These are phyloP conservation scores for Regulus satrapa DNA, from an alignment of 2,113 vertebrate genomes.

Conservation along the genomic window DNA sequence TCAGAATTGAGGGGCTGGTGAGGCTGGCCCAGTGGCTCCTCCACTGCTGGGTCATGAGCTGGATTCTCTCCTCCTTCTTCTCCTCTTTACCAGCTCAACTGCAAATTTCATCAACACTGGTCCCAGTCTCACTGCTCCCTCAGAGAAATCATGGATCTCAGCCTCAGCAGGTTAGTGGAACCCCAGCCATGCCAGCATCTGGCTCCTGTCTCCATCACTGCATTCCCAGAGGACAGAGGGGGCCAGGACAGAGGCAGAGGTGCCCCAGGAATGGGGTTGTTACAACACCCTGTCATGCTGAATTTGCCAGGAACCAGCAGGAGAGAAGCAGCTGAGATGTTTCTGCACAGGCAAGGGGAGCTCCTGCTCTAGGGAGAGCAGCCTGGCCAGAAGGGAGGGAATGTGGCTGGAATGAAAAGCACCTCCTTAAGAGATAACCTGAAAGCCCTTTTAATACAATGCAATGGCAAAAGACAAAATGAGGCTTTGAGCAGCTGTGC, in stretches of 20 bases:
- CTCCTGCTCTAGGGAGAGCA: neutral
- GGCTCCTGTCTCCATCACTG: rapidly evolving
- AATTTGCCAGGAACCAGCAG: rapidly evolving
- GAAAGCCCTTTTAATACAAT: constrained; percentile 36
- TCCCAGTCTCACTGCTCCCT: neutral
- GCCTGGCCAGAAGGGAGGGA: neutral
- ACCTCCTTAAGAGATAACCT: constrained; percentile 1
- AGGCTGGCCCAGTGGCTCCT: neutral
- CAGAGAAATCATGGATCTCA: neutral
- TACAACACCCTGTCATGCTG: rapidly evolving
- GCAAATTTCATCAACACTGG: neutral
- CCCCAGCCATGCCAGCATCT: neutral
- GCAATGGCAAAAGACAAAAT: constrained; percentile 8
- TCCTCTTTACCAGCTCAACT: neutral
- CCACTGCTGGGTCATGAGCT: neutral
- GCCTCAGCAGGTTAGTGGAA: neutral
- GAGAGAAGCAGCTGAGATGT: rapidly evolving
- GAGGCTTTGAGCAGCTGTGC: rapidly evolving
- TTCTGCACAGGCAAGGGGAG: neutral
- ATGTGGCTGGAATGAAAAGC: constrained; percentile 36
- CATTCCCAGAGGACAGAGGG: neutral
- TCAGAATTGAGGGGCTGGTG: neutral
- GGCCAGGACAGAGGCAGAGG: neutral
- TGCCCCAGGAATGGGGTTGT: rapidly evolving
- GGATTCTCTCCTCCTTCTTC: neutral